These are phyloP conservation scores for Dendrocopos noguchii DNA, from an alignment of 2,113 vertebrate species.

Conservation along the genomic window DNA sequence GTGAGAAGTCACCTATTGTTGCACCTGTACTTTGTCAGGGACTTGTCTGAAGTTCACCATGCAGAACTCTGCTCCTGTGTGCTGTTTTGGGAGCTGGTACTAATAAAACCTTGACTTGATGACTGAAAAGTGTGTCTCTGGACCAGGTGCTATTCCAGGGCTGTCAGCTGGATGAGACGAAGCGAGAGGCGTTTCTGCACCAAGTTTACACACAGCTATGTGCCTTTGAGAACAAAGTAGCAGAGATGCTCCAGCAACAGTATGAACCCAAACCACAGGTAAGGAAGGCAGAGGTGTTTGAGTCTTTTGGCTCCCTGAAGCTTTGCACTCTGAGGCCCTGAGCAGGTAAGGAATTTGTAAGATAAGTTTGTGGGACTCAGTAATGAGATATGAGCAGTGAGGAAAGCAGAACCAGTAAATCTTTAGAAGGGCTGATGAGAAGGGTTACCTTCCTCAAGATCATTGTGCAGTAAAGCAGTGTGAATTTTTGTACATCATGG, in stretches of 20 bases:
- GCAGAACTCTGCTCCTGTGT: background rate
- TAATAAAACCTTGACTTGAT: background rate
- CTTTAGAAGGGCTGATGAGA: background rate
- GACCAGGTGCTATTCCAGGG: conserved; percentile 94
- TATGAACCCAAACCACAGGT: conserved; percentile 82
- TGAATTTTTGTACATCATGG: background rate
- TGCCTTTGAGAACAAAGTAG: conserved; percentile 93
- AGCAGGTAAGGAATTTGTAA: background rate
- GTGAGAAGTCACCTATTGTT: background rate
- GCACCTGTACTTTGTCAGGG: background rate
- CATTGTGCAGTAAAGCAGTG: background rate
- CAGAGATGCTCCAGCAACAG: conserved; percentile 91
- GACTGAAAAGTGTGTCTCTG: background rate
- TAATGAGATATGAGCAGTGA: background rate
- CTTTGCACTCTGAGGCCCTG: background rate
- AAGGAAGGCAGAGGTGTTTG: background rate
- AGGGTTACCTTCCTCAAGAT: background rate
- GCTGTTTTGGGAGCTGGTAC: background rate
- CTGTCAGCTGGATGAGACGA: conserved; percentile 87
- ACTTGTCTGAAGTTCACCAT: accelerated
- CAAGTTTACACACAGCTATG: conserved; percentile 91
- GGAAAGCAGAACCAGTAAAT: background rate
- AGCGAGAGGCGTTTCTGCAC: conserved; percentile 86
- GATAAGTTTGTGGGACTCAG: background rate
- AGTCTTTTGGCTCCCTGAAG: background rate